Conservation (phyloP, 2,888 invertebrate species). For the Helobdella robusta region DNA sequence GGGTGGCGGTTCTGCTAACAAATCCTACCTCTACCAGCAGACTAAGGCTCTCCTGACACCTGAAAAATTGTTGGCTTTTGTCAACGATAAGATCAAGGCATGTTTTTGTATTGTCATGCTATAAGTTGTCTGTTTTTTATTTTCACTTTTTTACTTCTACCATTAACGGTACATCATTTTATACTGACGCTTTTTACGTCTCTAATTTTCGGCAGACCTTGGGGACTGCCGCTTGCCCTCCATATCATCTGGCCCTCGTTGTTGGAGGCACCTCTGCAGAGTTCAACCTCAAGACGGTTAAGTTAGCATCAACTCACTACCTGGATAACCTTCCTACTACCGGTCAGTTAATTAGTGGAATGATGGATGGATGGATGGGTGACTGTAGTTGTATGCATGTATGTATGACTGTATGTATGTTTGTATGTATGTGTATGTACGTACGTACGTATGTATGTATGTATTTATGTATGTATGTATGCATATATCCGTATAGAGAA, state of each 20-base stretch:
- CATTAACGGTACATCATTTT: not conserved
- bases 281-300: slow-evolving; percentile 48
- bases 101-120: not conserved
- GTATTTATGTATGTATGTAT: no score
- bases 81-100: slow-evolving; percentile 49
- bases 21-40: slow-evolving; percentile 49
- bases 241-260: slow-evolving; percentile 49
- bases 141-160: not conserved
- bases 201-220: no score
- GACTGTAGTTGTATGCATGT: no score
- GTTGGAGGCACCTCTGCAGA: slow-evolving; percentile 50
- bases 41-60: slow-evolving; percentile 49
- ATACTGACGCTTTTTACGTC: slow-evolving; percentile 18
- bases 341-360: slow-evolving; percentile 38
- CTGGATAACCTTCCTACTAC: slow-evolving; percentile 45
- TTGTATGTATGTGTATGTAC: no score
- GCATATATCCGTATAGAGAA: no score
- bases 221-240: slow-evolving; percentile 50
- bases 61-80: slow-evolving; percentile 45
- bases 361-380: no score
- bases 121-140: not conserved
- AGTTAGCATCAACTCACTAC: slow-evolving; percentile 47
- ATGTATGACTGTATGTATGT: no score
- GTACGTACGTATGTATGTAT: no score
- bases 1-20: slow-evolving; percentile 50